Percentiles rank a stretch among this genome's conserved stretches.
phyloP scores from a whole-genome alignment of 2,797 vertebrate genomes.

The Falco naumanni region DNA sequence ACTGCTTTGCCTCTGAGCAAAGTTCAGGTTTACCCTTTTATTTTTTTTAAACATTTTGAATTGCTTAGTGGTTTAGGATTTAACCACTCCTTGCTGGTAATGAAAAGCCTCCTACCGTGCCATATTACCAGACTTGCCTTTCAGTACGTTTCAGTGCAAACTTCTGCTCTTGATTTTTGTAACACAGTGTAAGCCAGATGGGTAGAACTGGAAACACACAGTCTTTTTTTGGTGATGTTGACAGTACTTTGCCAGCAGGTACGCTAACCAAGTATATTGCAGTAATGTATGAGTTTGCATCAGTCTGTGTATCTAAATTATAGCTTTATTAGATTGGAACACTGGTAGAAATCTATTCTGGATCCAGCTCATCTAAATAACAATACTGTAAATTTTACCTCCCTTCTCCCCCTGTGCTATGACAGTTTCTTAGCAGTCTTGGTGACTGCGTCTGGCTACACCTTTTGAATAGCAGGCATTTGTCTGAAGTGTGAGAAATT shows the following conservation, averaged over 20 bases:
- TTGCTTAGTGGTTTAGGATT: neutral
- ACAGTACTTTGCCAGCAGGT: neutral
- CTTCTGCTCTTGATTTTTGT: neutral
- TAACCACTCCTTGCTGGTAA: neutral
- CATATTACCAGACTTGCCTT: neutral
- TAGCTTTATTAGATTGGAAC: neutral
- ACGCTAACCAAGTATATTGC: neutral
- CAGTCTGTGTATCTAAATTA: neutral
- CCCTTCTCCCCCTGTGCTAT: neutral
- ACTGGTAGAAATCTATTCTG: neutral
- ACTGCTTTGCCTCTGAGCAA: neutral
- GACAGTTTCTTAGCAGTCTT: neutral
- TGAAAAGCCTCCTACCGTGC: neutral
- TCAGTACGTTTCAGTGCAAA: neutral
- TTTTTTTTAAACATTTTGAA: neutral
- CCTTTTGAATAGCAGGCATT: neutral
- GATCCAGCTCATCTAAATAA: neutral
- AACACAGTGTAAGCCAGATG: neutral
- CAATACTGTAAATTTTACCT: neutral
- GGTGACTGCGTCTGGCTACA: neutral
- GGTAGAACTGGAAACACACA: neutral
- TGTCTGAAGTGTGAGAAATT: slow-evolving; percentile 35
- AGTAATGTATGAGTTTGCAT: neutral
- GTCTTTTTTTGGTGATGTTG: neutral
- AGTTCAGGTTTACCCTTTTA: neutral